Evolutionary conservation across 92 coral and sea anemone genomes (phyloP), one percentile per base, ranked within the genome.

Genomic region (Plumapathes pennacea): DNA sequence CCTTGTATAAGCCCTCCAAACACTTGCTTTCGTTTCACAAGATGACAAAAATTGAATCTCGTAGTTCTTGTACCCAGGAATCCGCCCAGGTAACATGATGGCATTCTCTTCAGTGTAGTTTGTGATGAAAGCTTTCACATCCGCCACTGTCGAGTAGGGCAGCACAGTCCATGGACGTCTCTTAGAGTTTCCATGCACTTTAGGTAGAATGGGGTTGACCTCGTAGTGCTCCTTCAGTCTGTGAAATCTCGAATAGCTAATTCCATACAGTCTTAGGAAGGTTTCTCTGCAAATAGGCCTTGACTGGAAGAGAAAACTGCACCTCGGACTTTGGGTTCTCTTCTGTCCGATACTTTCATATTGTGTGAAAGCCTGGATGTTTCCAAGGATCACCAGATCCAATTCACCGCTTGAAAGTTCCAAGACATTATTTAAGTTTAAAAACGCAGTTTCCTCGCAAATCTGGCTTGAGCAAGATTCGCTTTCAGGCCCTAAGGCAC

Each of bases 41-140:
- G 77, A 75, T 0, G 63, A 31, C 0, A 63, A 62, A 28, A 74
- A 33, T 30, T 45, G 42, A 1, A 74, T 57, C 8, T 73, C 81
- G 46, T 73, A 76, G 1, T 56, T 47, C 25, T 71, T 76, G 68
- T 53, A 76, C 8, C 80, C 72, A 34, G 80, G 80, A 13, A 72
- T 72, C 19, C 75, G 54, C 11, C 82, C 76, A 14, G 83, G 78
- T 9, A 76, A 44, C 3, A 59, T 37, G 22, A 76, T 54, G 9
- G 66, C 82, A 50, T 74, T 74, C 33, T 74, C 76, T 42, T 74
- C 80, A 24, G 53, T 67, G 41, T 43, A 65, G 55, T 74, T 74
- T 11, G 74, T n/a, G 2, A 74, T 25, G 31, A 74, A 74, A 17
- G 83, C 20, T 14, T 54, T 33, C 25, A 67, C 70, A 18, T 69